Conservation (phyloP, 2,888 invertebrate species). For the Stenotaenia linearis region DNA sequence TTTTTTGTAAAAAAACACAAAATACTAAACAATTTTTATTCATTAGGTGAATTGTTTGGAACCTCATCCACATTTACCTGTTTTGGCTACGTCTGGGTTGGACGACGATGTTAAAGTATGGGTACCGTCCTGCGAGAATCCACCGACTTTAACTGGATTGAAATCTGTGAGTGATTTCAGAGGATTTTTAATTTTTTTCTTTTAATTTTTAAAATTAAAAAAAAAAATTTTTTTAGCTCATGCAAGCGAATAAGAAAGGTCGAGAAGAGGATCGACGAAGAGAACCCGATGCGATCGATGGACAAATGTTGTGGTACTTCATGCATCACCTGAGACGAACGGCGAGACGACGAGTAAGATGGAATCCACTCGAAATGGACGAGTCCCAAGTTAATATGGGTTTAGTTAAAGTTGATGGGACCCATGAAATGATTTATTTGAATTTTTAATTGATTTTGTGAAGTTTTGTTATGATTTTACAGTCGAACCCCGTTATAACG, state of each 20-base stretch:
- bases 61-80: slow-evolving; percentile 78
- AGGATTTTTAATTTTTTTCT: too few species aligned
- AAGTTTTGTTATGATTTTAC: slow-evolving; percentile 15
- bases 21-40: too few species aligned
- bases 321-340: slow-evolving; percentile 51
- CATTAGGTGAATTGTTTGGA: slow-evolving; percentile 81
- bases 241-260: slow-evolving; percentile 47
- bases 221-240: slow-evolving; percentile 41
- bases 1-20: too few species aligned
- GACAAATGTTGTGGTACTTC: slow-evolving; percentile 53
- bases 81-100: slow-evolving; percentile 83
- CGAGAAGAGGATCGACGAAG: slow-evolving; percentile 47
- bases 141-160: slow-evolving; percentile 55
- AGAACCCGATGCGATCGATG: slow-evolving; percentile 50
- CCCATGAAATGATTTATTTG: too few species aligned
- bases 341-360: slow-evolving; percentile 45
- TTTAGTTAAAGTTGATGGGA: neutral
- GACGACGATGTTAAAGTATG: slow-evolving; percentile 91
- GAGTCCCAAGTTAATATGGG: slow-evolving; percentile 36
- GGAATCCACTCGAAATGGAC: slow-evolving; percentile 31
- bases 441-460: neutral
- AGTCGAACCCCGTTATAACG: too few species aligned
- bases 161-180: slow-evolving; percentile 38
- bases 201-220: too few species aligned
- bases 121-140: slow-evolving; percentile 63